These are phyloP conservation scores for Nannobrachium achirus DNA, from an alignment of 2,113 vertebrate genomes.

Conservation along the genomic window DNA sequence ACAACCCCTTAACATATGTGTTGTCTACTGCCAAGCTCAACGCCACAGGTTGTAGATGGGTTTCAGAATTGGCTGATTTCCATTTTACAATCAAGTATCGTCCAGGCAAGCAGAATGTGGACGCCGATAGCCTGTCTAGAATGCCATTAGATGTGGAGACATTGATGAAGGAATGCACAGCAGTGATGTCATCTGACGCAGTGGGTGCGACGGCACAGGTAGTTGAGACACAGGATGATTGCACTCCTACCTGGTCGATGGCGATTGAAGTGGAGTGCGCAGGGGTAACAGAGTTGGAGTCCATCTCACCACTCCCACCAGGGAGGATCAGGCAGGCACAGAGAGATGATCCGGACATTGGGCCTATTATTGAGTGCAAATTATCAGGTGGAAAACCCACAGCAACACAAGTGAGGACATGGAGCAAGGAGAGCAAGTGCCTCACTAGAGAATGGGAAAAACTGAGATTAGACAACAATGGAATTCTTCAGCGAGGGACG, in stretches of 20 bases:
- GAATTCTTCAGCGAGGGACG: neutral
- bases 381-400: neutral
- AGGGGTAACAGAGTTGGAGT: neutral
- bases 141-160: neutral
- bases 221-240: neutral
- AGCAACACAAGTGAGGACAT: neutral
- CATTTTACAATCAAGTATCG: neutral
- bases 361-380: neutral
- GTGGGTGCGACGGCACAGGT: neutral
- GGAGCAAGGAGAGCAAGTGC: neutral
- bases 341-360: constrained; percentile 1
- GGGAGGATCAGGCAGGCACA: neutral
- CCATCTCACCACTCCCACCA: constrained; percentile 9
- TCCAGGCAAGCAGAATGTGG: too few relatives aligned
- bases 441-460: neutral
- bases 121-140: neutral
- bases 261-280: neutral
- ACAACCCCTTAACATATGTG: neutral
- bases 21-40: neutral
- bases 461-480: neutral
- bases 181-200: neutral
- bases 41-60: neutral
- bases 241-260: neutral
- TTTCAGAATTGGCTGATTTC: neutral
- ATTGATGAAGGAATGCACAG: neutral